Conservation (phyloP, 2,888 invertebrate species). For the Pterobdella sp. region DNA sequence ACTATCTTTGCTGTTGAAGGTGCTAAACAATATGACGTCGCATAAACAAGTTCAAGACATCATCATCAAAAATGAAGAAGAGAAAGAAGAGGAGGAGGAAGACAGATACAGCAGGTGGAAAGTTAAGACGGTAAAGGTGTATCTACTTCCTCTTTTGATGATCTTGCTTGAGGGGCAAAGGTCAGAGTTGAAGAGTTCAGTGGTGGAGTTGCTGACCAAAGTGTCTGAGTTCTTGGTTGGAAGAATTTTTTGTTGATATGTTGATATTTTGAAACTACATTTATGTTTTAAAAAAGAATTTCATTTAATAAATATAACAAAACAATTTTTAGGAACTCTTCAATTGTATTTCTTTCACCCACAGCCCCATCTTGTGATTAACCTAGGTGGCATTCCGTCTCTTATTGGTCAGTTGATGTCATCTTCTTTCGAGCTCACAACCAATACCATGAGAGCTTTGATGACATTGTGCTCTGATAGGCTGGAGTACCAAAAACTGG, state of each 20-base stretch:
- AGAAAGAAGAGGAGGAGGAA: no score
- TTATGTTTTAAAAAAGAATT: not conserved
- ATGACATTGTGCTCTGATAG: constrained; percentile 5
- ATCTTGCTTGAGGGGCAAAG: no score
- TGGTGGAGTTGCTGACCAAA: no score
- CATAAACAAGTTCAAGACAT: no score
- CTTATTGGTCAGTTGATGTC: not conserved
- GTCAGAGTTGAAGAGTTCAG: no score
- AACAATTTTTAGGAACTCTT: not conserved
- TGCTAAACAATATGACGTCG: no score
- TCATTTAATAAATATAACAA: not conserved
- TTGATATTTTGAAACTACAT: not conserved
- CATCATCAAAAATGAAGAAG: no score
- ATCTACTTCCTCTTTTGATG: no score
- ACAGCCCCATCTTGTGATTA: not conserved
- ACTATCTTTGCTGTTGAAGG: no score
- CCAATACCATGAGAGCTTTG: constrained; percentile 6
- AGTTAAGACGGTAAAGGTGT: no score
- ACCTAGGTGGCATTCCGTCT: not conserved
- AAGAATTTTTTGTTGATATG: not conserved
- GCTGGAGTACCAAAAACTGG: constrained; percentile 1
- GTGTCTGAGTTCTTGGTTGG: no score
- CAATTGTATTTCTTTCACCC: not conserved
- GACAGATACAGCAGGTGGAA: no score
- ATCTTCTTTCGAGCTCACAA: not conserved